These are phyloP conservation scores for Ifrita kowaldi DNA, from an alignment of 2,113 vertebrate genomes.

Conservation along the genomic window DNA sequence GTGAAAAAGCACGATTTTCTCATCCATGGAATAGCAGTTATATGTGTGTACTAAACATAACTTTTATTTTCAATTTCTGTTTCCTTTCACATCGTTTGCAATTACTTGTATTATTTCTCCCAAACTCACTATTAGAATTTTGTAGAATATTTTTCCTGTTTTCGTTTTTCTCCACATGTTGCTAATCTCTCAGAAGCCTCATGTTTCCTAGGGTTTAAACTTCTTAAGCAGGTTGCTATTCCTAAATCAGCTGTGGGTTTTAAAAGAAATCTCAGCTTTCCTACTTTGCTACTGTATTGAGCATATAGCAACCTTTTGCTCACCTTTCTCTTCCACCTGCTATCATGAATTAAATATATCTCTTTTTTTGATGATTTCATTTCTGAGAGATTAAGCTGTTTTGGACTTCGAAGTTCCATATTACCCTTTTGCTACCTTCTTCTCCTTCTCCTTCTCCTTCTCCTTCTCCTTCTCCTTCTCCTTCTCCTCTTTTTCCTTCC, in stretches of 20 bases:
- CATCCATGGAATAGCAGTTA: background rate
- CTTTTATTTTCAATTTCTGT: background rate
- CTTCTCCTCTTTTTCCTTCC: background rate
- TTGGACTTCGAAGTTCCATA: background rate
- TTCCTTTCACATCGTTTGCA: background rate
- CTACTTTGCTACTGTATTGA: background rate
- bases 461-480: background rate
- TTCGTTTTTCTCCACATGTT: background rate
- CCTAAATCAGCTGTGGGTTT: background rate
- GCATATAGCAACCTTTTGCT: background rate
- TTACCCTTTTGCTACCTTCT: background rate
- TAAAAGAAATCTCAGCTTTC: background rate
- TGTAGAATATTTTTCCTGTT: background rate
- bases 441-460: background rate
- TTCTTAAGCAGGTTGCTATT: background rate
- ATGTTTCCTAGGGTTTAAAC: background rate
- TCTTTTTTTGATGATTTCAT: background rate
- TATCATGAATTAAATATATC: background rate
- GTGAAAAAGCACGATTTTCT: background rate
- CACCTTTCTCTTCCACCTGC: background rate
- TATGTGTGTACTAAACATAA: background rate
- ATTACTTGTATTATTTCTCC: background rate
- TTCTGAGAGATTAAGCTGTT: background rate
- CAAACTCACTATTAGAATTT: background rate
- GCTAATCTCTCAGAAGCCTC: background rate